Conservation (phyloP, 2,797 vertebrate genomes). For the Peromyscus attwateri region DNA sequence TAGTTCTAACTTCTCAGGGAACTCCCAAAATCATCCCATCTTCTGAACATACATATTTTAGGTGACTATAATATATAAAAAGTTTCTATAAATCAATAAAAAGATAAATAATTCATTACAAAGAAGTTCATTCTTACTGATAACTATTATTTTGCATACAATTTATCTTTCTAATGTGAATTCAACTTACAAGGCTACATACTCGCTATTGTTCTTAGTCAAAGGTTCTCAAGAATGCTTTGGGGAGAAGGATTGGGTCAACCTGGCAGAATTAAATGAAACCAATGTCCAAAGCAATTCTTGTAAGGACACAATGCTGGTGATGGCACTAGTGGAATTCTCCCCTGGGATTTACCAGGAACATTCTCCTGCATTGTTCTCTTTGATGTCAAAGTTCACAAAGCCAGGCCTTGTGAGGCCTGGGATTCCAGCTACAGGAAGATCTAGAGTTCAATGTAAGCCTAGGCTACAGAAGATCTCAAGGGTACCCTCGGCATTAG, state of each 20-base stretch:
- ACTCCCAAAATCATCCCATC: not conserved
- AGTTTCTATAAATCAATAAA: constrained; percentile 44
- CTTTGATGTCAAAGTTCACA: not conserved
- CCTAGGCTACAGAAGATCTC: not conserved
- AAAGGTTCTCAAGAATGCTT: not conserved
- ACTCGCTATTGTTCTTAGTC: not conserved
- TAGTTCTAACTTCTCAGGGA: not conserved
- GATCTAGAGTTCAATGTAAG: not conserved
- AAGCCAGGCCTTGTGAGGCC: not conserved
- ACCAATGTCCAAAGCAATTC: constrained; percentile 12
- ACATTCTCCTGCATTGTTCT: not conserved
- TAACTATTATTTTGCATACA: not conserved
- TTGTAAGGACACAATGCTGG: not conserved
- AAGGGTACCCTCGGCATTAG: not conserved
- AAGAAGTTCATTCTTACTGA: constrained; percentile 9
- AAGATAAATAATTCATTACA: constrained; percentile 4
- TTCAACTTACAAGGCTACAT: not conserved
- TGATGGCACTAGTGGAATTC: not conserved
- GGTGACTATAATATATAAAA: constrained; percentile 13
- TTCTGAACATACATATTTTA: constrained; percentile 1
- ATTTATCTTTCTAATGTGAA: constrained; percentile 44
- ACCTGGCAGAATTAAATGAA: not conserved
- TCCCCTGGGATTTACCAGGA: not conserved
- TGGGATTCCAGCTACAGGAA: not conserved
- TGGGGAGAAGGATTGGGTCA: not conserved